Conservation (phyloP, 2,113 vertebrate species). For the Cisticola juncidis region DNA sequence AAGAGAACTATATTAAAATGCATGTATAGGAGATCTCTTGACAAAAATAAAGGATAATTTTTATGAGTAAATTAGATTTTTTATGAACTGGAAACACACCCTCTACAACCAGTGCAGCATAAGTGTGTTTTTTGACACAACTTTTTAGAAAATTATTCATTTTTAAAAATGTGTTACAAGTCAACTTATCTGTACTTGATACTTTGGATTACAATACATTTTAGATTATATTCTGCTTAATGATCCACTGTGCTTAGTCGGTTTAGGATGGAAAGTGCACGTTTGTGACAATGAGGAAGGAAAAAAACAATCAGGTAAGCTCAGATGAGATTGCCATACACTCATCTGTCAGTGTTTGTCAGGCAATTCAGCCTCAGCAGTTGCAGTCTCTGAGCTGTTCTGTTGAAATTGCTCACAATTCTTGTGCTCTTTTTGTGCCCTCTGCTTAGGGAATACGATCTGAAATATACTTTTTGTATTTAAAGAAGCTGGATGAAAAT, state of each 20-base stretch:
- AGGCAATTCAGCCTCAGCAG: neutral
- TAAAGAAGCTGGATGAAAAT: neutral
- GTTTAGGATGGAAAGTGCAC: neutral
- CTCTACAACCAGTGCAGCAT: neutral
- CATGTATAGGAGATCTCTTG: neutral
- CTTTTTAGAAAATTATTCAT: neutral
- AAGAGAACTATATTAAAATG: neutral
- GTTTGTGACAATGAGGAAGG: accelerated
- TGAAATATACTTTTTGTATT: neutral
- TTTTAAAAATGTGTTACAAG: neutral
- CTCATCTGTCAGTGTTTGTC: neutral
- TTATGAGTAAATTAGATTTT: neutral
- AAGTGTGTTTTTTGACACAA: neutral
- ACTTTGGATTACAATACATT: neutral
- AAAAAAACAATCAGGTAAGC: neutral
- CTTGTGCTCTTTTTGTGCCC: neutral
- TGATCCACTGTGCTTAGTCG: neutral
- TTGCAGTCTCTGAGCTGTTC: neutral
- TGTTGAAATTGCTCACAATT: neutral
- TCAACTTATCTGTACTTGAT: neutral
- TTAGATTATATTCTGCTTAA: neutral
- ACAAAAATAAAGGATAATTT: neutral
- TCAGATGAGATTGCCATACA: neutral
- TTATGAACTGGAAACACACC: neutral
- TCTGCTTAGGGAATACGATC: neutral